Evolutionary conservation across 1,140 invertebrate genomes (phyloP).

Genomic region (Neodiprion virginianus): DNA sequence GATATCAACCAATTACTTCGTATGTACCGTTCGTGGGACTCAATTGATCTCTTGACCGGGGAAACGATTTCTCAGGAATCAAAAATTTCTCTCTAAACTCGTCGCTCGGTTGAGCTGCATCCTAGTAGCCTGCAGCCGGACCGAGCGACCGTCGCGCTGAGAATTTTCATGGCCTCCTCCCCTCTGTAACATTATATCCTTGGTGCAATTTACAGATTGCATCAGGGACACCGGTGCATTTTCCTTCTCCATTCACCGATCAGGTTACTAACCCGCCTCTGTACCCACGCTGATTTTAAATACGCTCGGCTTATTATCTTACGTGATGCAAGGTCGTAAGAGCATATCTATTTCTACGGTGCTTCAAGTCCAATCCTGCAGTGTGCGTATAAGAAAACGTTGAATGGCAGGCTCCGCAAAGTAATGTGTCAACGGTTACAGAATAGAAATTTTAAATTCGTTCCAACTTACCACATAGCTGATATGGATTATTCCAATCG

Average conservation of each 20-base stretch:
- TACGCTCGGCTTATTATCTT: background rate
- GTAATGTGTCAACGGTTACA: too few relatives aligned
- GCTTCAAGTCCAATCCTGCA: too few relatives aligned
- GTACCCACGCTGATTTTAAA: background rate
- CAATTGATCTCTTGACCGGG: constrained; percentile 7
- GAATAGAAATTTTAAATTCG: too few relatives aligned
- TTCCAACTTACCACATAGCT: too few relatives aligned
- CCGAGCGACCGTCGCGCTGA: background rate
- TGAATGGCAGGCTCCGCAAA: too few relatives aligned
- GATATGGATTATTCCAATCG: too few relatives aligned
- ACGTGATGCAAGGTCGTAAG: background rate
- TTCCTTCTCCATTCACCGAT: constrained; percentile 1
- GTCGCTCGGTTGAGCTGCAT: too few relatives aligned
- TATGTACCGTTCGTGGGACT: background rate
- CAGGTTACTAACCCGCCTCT: constrained; percentile 1
- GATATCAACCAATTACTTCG: constrained; percentile 21
- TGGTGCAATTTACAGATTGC: constrained; percentile 7
- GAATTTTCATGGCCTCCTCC: constrained; percentile 2
- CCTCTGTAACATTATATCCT: background rate
- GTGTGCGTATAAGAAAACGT: too few relatives aligned
- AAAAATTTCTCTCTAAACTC: too few relatives aligned
- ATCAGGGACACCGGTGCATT: background rate
- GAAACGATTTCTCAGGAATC: background rate
- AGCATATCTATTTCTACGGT: background rate
- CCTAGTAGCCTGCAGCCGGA: too few relatives aligned